These are phyloP conservation scores for Stomatorhinus walkeri DNA, from an alignment of 2,797 vertebrate genomes.

Conservation along the genomic window DNA sequence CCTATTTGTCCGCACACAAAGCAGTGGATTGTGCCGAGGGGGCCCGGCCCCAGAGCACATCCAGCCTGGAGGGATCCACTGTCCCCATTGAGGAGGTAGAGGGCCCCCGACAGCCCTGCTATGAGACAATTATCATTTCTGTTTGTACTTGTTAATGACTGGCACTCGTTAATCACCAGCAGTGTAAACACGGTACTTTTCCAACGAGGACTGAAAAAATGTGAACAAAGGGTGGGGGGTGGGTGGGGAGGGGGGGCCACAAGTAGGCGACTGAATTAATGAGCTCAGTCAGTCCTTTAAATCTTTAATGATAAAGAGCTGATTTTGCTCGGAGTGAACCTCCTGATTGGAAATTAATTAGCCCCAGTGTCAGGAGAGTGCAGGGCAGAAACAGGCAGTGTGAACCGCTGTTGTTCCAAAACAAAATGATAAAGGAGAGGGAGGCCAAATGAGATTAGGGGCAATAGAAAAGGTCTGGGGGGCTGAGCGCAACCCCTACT, in stretches of 20 bases:
- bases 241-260: conserved; percentile 26
- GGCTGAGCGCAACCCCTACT: conserved; percentile 90
- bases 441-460: conserved; percentile 85
- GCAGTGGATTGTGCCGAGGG: background rate
- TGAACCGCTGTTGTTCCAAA: conserved; percentile 53
- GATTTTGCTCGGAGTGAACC: conserved; percentile 36
- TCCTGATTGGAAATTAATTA: conserved; percentile 56
- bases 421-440: conserved; percentile 60
- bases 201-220: conserved; percentile 24
- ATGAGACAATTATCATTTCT: conserved; percentile 18
- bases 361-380: conserved; percentile 57
- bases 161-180: conserved; percentile 28
- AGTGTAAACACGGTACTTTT: conserved; percentile 12
- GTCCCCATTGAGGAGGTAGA: conserved; percentile 9
- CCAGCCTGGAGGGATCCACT: background rate
- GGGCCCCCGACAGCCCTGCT: conserved; percentile 6
- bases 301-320: conserved; percentile 40
- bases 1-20: background rate
- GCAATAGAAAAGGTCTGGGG: conserved; percentile 74
- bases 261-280: conserved; percentile 30
- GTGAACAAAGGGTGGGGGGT: conserved; percentile 19
- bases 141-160: conserved; percentile 10
- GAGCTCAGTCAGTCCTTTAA: conserved; percentile 32
- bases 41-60: background rate
- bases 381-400: conserved; percentile 54